Percentiles rank a stretch among this genome's conserved stretches.
phyloP scores from a whole-genome alignment of 1,140 invertebrate species.

The Penaeus chinensis region DNA sequence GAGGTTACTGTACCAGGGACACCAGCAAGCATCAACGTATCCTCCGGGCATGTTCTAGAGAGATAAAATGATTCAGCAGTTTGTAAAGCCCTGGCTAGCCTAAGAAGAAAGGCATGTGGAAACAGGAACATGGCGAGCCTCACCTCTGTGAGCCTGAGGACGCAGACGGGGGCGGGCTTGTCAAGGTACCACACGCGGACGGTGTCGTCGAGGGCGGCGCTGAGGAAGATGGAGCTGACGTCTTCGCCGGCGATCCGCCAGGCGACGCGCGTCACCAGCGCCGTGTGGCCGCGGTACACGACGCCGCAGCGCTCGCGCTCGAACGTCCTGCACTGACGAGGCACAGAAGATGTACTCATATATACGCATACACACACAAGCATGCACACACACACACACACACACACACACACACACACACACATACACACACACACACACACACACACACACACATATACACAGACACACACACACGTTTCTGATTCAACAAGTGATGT shows the following conservation, averaged over 20 bases:
- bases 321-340: slow-evolving; percentile 38
- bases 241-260: slow-evolving; percentile 33
- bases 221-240: slow-evolving; percentile 45
- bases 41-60: slow-evolving; percentile 24
- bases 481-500: no score
- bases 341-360: background rate
- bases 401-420: no score
- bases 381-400: no score
- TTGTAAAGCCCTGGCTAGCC: background rate
- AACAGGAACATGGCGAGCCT: background rate
- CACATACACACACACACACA: no score
- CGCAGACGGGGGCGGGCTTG: slow-evolving; percentile 34
- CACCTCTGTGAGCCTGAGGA: slow-evolving; percentile 41
- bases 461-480: no score
- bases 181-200: slow-evolving; percentile 51
- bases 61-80: background rate
- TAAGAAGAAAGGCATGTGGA: background rate
- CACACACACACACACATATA: no score
- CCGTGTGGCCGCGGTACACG: slow-evolving; percentile 36
- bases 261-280: slow-evolving; percentile 22
- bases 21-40: slow-evolving; percentile 51
- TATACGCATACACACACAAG: background rate
- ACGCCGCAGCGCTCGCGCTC: slow-evolving; percentile 42
- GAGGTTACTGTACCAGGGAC: slow-evolving; percentile 52
- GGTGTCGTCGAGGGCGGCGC: slow-evolving; percentile 41